phyloP scores from a whole-genome alignment of 2,888 invertebrate genomes.

The Pristionchus exspectatus region DNA sequence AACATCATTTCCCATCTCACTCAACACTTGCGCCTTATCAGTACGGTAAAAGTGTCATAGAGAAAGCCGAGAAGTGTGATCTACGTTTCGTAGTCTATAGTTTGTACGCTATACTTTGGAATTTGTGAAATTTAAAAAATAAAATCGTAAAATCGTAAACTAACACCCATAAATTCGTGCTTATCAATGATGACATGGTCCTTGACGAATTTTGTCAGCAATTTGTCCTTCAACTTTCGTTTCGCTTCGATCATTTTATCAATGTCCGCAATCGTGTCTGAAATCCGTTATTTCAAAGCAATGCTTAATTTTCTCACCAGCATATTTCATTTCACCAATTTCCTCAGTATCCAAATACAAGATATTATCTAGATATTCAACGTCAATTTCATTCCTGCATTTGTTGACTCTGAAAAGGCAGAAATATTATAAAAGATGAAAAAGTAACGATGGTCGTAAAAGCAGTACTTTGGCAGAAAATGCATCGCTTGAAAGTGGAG shows the following conservation, averaged over 20 bases:
- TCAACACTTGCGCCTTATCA: neutral
- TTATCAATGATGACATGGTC: slow-evolving; percentile 60
- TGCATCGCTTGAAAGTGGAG: slow-evolving; percentile 70
- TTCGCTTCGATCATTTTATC: slow-evolving; percentile 31
- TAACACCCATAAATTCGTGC: slow-evolving; percentile 65
- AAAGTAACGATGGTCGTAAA: neutral
- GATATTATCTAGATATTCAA: slow-evolving; percentile 57
- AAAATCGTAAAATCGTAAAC: neutral
- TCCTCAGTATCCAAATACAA: slow-evolving; percentile 55
- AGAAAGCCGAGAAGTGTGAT: neutral
- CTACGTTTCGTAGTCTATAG: neutral
- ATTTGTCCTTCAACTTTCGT: slow-evolving; percentile 60
- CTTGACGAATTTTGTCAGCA: slow-evolving; percentile 62
- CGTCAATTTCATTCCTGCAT: slow-evolving; percentile 55
- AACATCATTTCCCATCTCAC: neutral
- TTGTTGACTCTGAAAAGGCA: neutral
- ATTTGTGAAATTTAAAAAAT: too few species aligned
- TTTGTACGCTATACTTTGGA: neutral
- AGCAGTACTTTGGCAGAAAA: slow-evolving; percentile 60
- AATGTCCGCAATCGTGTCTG: neutral
- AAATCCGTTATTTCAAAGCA: neutral
- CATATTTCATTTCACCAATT: neutral
- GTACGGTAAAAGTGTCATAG: neutral
- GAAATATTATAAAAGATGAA: neutral
- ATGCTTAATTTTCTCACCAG: neutral